Evolutionary conservation across 2,797 vertebrate species (phyloP).

Genomic region (Halcyon leucocephala): DNA sequence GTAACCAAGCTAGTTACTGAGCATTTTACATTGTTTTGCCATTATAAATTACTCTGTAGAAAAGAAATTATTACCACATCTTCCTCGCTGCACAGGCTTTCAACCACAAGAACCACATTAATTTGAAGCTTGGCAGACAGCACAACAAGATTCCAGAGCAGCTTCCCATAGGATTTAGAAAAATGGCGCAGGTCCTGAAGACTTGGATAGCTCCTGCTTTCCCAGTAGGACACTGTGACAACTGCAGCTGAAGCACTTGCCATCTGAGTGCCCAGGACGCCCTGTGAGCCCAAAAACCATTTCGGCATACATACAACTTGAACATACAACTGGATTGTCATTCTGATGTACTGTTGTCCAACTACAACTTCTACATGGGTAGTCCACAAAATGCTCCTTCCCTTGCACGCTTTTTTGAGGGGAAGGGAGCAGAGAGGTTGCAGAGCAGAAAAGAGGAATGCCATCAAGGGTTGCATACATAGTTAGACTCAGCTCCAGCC

Average conservation of each 20-base stretch:
- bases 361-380: background rate
- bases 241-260: background rate
- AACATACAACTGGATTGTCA: background rate
- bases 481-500: background rate
- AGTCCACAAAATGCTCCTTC: background rate
- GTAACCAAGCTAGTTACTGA: constrained; percentile 47
- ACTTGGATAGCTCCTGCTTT: background rate
- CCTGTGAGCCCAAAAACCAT: background rate
- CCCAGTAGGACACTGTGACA: background rate
- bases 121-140: constrained; percentile 57
- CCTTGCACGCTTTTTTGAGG: background rate
- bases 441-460: background rate
- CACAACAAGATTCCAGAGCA: constrained; percentile 5
- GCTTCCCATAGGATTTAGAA: constrained; percentile 18
- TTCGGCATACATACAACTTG: background rate
- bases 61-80: constrained; percentile 60
- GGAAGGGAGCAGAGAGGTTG: background rate
- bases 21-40: constrained; percentile 49
- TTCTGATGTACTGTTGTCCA: background rate
- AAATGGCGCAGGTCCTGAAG: background rate
- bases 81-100: constrained; percentile 47
- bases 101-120: constrained; percentile 63
- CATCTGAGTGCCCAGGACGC: background rate
- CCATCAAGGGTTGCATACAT: background rate
- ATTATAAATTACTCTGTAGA: constrained; percentile 49